Evolutionary conservation across 1,140 invertebrate species (phyloP).

Genomic region (Caenorhabditis tropicalis): DNA sequence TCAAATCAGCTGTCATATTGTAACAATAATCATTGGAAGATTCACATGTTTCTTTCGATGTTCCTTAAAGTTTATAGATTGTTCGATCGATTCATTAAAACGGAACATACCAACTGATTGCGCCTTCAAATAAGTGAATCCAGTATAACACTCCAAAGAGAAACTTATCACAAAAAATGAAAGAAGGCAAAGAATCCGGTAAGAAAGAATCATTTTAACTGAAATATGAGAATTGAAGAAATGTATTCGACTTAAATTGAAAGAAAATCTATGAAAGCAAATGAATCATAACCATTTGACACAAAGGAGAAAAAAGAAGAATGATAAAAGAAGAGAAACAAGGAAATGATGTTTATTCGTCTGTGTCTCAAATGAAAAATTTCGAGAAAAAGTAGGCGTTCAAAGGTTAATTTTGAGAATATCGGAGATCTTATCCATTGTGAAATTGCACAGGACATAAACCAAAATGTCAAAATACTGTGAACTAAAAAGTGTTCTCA

Average conservation of each 20-base stretch:
- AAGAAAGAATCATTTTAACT: neutral
- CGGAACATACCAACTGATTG: conserved; percentile 3
- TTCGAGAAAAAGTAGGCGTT: neutral
- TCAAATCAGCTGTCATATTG: conserved; percentile 36
- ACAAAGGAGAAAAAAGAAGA: neutral
- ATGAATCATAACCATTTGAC: neutral
- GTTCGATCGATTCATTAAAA: neutral
- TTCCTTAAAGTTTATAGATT: neutral
- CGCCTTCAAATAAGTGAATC: conserved; percentile 40
- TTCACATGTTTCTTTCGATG: conserved; percentile 27
- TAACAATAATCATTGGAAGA: conserved; percentile 42
- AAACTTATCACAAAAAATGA: neutral
- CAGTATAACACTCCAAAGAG: conserved; percentile 40
- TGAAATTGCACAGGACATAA: neutral
- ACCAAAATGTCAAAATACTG: neutral
- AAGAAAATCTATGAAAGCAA: neutral
- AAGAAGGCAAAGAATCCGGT: neutral
- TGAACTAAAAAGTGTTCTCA: neutral
- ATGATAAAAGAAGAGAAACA: neutral
- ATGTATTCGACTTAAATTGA: neutral
- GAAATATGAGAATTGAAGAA: neutral
- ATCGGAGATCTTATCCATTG: neutral
- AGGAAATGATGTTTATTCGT: neutral
- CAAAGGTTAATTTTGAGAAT: neutral
- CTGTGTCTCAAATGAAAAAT: neutral